Evolutionary conservation across 2,888 invertebrate genomes (phyloP).

Genomic region (Cryptocephalus primarius): DNA sequence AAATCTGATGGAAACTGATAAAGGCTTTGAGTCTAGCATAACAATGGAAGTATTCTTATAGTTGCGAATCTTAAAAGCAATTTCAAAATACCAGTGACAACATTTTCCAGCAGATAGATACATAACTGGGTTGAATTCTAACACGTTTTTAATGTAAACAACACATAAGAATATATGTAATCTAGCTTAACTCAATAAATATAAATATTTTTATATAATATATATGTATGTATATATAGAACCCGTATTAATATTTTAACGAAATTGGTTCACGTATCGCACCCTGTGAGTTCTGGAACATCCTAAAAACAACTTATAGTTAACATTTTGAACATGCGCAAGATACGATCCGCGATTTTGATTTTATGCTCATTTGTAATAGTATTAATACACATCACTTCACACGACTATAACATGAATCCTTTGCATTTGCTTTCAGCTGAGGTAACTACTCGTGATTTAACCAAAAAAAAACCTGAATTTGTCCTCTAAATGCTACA

Average conservation of each 20-base stretch:
- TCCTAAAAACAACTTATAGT: slow-evolving; percentile 37
- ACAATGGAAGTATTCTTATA: neutral
- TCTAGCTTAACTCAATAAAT: slow-evolving; percentile 28
- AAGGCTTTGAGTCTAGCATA: too few relatives aligned
- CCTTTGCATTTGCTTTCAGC: slow-evolving; percentile 9
- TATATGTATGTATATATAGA: slow-evolving; percentile 27
- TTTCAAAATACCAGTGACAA: slow-evolving; percentile 6
- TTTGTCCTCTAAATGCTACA: too few relatives aligned
- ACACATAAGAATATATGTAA: slow-evolving; percentile 26
- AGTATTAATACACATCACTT: slow-evolving; percentile 20
- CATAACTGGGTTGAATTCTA: slow-evolving; percentile 22
- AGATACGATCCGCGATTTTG: slow-evolving; percentile 34
- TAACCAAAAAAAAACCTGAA: too few relatives aligned
- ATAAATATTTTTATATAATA: slow-evolving; percentile 20
- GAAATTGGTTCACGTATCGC: slow-evolving; percentile 29
- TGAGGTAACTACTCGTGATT: too few relatives aligned
- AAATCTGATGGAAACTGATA: too few relatives aligned
- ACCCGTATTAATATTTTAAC: slow-evolving; percentile 35
- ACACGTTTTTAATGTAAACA: slow-evolving; percentile 25
- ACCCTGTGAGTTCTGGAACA: slow-evolving; percentile 35
- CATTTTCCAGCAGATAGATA: slow-evolving; percentile 13
- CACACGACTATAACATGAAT: slow-evolving; percentile 10
- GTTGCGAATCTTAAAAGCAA: neutral
- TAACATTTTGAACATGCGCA: slow-evolving; percentile 33
- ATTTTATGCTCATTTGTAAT: slow-evolving; percentile 36